Base-by-base conservation (phyloP, 2,888 invertebrate species). In the Strigamia maritima region DNA sequence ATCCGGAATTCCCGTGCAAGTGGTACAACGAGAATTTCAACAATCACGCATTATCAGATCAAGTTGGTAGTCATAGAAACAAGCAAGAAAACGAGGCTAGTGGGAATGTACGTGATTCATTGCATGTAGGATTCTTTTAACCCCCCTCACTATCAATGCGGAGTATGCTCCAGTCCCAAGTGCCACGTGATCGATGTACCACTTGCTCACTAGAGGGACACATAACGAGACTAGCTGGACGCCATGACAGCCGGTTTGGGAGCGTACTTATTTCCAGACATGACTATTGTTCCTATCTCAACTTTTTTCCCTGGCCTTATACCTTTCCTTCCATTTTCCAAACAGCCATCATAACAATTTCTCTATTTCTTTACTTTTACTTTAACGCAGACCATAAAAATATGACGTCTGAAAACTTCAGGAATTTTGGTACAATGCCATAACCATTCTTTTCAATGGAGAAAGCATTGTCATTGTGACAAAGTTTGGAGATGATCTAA, bases 31-130 rank as follows among this genome's bases (percentile, higher is more conserved):
- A 54, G 19, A 19, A 54, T 54, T 54, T 54, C 54, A 54, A 70
- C 70, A 70, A 70, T 70, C 70, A 28, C 70, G 28, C 70, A 70
- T 70, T 70, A 70, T 70, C 70, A 28, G 70, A 70, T 70, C 70
- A 70, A 70, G 70, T 70, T 70, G 70, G 70, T 70, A 70, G 70
- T 70, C 70, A 70, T 70, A 70, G 70, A 70, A 70, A 70, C 70
- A 70, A 28, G 28, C 26, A 70, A 7, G 28, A 4, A 70, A 70
- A 70, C 70, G 70, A 70, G 70, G 70, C 70, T 70, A 26, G 70
- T 70, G 70, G 70, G 70, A 70, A 70, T 70, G 70, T 26, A 70
- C 70, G 70, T 70, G 70, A 70, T 70, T 70, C 70, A 70, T 70
- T 70, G 70, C 70, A 6, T 70, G 70, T 70, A 70, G 70, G 70